phyloP scores from a whole-genome alignment of 2,888 invertebrate genomes.

The Magallana nippona region DNA sequence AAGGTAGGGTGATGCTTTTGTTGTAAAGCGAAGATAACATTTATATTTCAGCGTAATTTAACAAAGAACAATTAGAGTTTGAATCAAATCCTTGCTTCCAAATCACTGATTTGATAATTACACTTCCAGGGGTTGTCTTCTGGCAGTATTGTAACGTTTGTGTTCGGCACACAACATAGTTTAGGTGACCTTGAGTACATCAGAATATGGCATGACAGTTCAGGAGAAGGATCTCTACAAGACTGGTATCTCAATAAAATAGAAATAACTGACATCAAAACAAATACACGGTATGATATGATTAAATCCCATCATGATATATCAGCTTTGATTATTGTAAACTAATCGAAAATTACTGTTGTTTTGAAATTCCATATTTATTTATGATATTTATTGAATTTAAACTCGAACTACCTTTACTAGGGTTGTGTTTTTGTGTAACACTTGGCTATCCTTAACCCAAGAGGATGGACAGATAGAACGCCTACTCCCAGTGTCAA shows the following conservation, averaged over 20 bases:
- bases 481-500: slow-evolving; percentile 49
- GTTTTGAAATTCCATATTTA: too few species aligned
- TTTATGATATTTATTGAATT: too few species aligned
- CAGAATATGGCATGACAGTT: slow-evolving; percentile 79
- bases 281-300: slow-evolving; percentile 62
- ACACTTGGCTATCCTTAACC: slow-evolving; percentile 56
- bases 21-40: too few species aligned
- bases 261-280: slow-evolving; percentile 75
- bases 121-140: slow-evolving; percentile 49
- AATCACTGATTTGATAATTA: neutral
- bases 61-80: too few species aligned
- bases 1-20: slow-evolving; percentile 36
- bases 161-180: slow-evolving; percentile 58
- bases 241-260: slow-evolving; percentile 78
- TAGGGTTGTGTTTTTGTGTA: slow-evolving; percentile 55
- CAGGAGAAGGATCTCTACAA: slow-evolving; percentile 70
- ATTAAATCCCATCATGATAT: neutral
- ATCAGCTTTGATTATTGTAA: neutral
- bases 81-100: neutral
- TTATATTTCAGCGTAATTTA: neutral
- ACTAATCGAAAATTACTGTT: too few species aligned
- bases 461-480: slow-evolving; percentile 48
- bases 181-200: slow-evolving; percentile 75
- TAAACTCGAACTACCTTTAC: neutral
- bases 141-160: slow-evolving; percentile 55